Conservation (phyloP, 2,888 invertebrate genomes). For the Agrochola litura region DNA sequence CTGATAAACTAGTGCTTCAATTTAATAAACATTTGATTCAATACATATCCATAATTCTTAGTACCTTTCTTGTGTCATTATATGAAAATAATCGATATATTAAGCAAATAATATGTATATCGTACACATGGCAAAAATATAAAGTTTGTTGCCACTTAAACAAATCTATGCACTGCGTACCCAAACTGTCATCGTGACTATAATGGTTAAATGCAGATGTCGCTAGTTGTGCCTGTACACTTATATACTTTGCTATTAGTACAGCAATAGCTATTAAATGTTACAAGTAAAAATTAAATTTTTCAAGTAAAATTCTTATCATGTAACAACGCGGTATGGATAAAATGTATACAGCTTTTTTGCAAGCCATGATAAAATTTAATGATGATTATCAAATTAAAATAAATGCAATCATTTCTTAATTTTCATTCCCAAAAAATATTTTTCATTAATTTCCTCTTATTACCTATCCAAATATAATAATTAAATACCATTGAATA, state of each 20-base stretch:
- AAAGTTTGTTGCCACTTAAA: not conserved
- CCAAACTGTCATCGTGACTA: conserved; percentile 6
- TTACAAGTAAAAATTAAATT: not conserved
- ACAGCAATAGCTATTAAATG: not conserved
- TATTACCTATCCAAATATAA: conserved; percentile 49
- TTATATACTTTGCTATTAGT: not conserved
- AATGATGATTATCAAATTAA: not conserved
- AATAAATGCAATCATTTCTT: not conserved
- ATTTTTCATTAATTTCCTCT: conserved; percentile 14
- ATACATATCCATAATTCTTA: conserved; percentile 62
- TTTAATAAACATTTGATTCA: conserved; percentile 54
- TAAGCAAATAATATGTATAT: conserved; percentile 29
- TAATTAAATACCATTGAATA: conserved; percentile 63
- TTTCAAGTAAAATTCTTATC: not conserved
- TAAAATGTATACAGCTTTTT: conserved; percentile 35
- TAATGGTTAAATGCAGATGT: conserved; percentile 22
- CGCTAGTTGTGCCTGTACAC: conserved; percentile 20
- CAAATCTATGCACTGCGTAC: not conserved
- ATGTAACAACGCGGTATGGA: conserved; percentile 12
- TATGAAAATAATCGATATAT: conserved; percentile 3
- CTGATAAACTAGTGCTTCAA: conserved; percentile 65
- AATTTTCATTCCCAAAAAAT: conserved; percentile 10
- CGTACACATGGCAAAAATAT: not conserved
- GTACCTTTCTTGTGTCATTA: conserved; percentile 54
- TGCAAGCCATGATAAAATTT: not conserved